Conservation (phyloP, 2,888 invertebrate species). For the Mythimna albipuncta region DNA sequence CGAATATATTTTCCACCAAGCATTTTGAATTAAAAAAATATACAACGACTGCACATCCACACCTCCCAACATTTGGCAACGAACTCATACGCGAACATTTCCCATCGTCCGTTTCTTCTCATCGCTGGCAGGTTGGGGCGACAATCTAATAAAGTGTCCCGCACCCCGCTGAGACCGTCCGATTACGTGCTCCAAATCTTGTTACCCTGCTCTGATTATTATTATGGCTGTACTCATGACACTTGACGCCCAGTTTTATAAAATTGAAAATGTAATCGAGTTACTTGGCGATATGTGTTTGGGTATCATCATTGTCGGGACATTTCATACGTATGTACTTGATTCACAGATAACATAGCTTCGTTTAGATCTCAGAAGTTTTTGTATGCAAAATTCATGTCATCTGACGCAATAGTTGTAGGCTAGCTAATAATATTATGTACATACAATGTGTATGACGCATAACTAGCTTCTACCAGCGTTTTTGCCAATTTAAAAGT, state of each 20-base stretch:
- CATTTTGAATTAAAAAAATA: slow-evolving; percentile 20
- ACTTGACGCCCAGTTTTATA: slow-evolving; percentile 74
- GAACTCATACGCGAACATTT: slow-evolving; percentile 57
- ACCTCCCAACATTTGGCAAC: slow-evolving; percentile 61
- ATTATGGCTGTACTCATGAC: slow-evolving; percentile 79
- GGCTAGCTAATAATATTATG: background rate
- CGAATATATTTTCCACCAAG: slow-evolving; percentile 18
- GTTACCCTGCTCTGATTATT: slow-evolving; percentile 90
- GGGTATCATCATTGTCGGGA: slow-evolving; percentile 17
- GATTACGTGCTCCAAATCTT: slow-evolving; percentile 86
- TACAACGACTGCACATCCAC: slow-evolving; percentile 23
- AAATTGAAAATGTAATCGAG: slow-evolving; percentile 82
- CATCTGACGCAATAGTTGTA: background rate
- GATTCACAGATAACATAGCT: slow-evolving; percentile 3
- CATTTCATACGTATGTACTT: slow-evolving; percentile 1
- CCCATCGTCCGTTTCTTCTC: slow-evolving; percentile 60
- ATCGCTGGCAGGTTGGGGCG: slow-evolving; percentile 84
- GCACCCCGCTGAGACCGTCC: slow-evolving; percentile 87
- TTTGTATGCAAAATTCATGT: background rate
- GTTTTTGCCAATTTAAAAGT: no score
- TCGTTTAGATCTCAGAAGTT: background rate
- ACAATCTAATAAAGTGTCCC: slow-evolving; percentile 88
- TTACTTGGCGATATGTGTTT: slow-evolving; percentile 63
- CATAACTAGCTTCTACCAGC: no score
- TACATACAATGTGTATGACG: no score